phyloP scores from a whole-genome alignment of 2,113 vertebrate species.

The Anolis sagrei region DNA sequence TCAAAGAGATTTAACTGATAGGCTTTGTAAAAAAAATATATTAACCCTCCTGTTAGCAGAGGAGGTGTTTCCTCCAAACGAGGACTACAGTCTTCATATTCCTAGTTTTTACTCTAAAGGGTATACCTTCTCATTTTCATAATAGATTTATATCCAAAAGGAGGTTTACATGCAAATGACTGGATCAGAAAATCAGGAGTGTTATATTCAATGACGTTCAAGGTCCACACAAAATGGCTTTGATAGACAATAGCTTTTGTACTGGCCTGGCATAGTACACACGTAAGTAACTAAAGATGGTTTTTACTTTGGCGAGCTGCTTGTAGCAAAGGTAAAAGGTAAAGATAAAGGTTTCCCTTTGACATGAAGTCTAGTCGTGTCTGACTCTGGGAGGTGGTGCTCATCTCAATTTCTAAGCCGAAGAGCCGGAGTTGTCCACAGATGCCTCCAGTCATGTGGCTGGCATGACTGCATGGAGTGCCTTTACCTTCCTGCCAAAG shows the following conservation, averaged over 20 bases:
- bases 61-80: not conserved
- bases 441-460: too few species aligned
- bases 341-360: too few species aligned
- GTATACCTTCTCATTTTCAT: not conserved
- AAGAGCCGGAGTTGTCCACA: too few species aligned
- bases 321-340: too few species aligned
- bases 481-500: too few species aligned
- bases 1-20: conserved; percentile 47
- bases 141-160: not conserved
- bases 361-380: too few species aligned
- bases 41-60: not conserved
- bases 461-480: too few species aligned
- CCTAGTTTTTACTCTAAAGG: not conserved
- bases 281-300: not conserved
- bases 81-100: not conserved
- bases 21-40: conserved; percentile 19
- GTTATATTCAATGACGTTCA: not conserved
- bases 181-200: not conserved
- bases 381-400: too few species aligned
- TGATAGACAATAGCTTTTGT: not conserved
- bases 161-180: not conserved
- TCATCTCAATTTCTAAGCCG: too few species aligned
- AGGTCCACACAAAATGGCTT: not conserved
- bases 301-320: not conserved
- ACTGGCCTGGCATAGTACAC: not conserved